Evolutionary conservation across 2,113 vertebrate species (phyloP).

Genomic region (Halichoeres trimaculatus): DNA sequence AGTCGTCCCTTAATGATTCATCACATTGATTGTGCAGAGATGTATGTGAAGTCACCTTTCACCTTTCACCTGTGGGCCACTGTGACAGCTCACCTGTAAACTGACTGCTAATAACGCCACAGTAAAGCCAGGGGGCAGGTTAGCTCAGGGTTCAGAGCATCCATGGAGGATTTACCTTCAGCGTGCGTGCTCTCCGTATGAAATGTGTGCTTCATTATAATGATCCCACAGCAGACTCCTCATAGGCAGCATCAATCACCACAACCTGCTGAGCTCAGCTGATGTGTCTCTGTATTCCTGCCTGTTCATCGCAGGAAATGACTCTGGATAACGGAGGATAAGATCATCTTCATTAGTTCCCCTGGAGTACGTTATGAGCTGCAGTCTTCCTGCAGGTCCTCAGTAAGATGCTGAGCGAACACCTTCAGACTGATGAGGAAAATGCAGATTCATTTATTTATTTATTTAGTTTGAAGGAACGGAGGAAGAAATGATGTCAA

Average conservation of each 20-base stretch:
- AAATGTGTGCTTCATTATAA: neutral
- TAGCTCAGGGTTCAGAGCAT: neutral
- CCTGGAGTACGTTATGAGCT: neutral
- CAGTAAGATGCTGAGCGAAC: slow-evolving; percentile 3
- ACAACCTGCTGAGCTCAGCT: slow-evolving; percentile 13
- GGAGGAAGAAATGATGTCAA: too few species aligned
- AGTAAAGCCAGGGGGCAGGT: slow-evolving; percentile 7
- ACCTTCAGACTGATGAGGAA: neutral
- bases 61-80: neutral
- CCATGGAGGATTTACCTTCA: too few species aligned
- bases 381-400: slow-evolving; percentile 10
- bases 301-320: slow-evolving; percentile 19
- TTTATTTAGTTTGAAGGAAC: neutral
- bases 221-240: neutral
- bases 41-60: neutral
- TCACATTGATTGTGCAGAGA: neutral
- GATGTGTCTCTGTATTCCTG: neutral
- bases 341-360: slow-evolving; percentile 22
- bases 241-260: slow-evolving; percentile 4
- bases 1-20: neutral
- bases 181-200: neutral
- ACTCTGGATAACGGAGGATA: neutral
- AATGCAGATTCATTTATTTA: neutral
- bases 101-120: neutral
- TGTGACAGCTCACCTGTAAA: neutral